Evolutionary conservation across 1,140 invertebrate genomes (phyloP), one percentile per base, ranked within the genome.

Genomic region (Sycophaga agraensis): DNA sequence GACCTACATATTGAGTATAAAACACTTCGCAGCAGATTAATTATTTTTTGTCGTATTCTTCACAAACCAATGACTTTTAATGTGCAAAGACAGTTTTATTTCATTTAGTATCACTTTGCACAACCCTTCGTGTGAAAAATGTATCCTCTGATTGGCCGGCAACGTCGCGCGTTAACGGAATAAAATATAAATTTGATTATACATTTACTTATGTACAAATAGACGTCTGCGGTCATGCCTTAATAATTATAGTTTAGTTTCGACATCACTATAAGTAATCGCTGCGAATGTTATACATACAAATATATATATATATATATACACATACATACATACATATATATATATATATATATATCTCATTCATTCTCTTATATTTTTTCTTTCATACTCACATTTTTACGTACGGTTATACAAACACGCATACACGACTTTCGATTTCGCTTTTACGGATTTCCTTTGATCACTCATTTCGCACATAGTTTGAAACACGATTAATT

Each of bases 231-330:
- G 50, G 50, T 46, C 59, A 54, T 46, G n/a, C 11, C 39, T 50
- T 34, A 28, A 14, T 21, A 12, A 31, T 28, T 28, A 19, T 26
- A 50, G 35, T 40, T 21, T 37, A 12, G 22, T 6, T n/a, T 26
- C 14, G 21, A 46, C 45, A 39, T 40, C 16, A 7, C 16, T 28
- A 6, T 42, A 50, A 39, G 17, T 14, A 42, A 31, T 11, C 19
- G 31, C 28, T 51, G 40, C 16, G 22, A 50, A 40, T 50, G 6
- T 43, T 43, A 22, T 19, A 49, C 19, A 59, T 37, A 43, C 55
- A 57, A 45, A 37, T 58, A 12, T 14, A n/a, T n/a, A n/a, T 53
- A 61, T 69, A 64, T 69, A 63, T 63, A 60, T 60, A 63, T 58
- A 66, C 65, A 46, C 22, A 35, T 19, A 50, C 22, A 12, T 53